Evolutionary conservation across 1,140 invertebrate species (phyloP), one percentile per base, ranked within the genome.

Genomic region (Apis mellifera): DNA sequence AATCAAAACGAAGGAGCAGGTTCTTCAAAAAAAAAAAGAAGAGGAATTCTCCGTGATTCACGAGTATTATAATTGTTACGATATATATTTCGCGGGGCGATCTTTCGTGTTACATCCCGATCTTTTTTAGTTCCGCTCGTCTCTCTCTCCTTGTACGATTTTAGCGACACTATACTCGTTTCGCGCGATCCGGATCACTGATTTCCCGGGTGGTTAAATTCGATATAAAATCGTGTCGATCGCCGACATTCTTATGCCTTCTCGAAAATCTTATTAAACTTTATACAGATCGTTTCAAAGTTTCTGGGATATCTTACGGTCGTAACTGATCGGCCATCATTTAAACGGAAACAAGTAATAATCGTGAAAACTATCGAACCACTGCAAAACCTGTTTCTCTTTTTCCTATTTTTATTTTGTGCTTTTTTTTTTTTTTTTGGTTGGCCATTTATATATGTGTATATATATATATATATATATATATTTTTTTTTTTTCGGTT

Each of bases 11-110:
- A 60, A 74, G n/a, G 48, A 52, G 50, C 57, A 65, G 48, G 21
- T 78, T 66, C 48, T 75, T 75, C 19, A 8, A 12, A 65, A 23
- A 8, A 12, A 65, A 23, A 26, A 23, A 50, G 17, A 55, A 23
- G 64, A 42, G 32, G 55, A 71, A n/a, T 66, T 59, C 11, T 26
- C 9, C 23, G 17, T 65, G 59, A 42, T 55, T 50, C 52, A n/a
- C 48, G 48, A 55, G n/a, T 54, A 54, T 62, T 71, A 52, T 54
- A 55, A 57, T 78, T 13, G 54, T 68, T 26, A 59, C 79, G 72
- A n/a, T 62, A 42, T 74, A 26, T 19, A 55, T 72, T 57, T 57
- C 54, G 15, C 54, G 54, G 26, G 7, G 57, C 26, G 32, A n/a
- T 42, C 26, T 19, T 48, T 69, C n/a, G 64, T 26, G 42, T 32